A percentile compares a stretch with the other conserved stretches of the same genome.
phyloP scores from a whole-genome alignment of 1,140 invertebrate species.

The Drosophila sp. region DNA sequence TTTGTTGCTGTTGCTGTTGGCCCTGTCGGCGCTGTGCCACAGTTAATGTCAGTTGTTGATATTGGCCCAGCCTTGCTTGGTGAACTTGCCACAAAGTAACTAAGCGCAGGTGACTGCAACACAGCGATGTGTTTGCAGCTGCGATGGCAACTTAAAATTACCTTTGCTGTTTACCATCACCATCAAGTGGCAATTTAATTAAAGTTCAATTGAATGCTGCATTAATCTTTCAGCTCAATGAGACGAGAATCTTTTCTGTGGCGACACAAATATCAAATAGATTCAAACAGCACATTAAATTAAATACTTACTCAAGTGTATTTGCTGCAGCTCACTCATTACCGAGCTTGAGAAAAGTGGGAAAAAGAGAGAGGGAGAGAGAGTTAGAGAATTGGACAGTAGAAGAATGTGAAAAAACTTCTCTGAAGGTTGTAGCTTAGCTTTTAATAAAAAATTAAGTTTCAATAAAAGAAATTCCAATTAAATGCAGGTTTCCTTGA shows the following conservation, averaged over 20 bases:
- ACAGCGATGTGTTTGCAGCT: background rate
- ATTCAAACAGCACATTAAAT: constrained; percentile 24
- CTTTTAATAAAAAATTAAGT: background rate
- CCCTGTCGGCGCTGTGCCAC: constrained; percentile 29
- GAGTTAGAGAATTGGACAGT: no score
- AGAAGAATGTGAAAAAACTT: background rate
- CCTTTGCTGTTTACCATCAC: background rate
- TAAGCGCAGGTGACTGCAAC: constrained; percentile 18
- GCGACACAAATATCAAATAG: constrained; percentile 34
- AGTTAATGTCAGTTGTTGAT: constrained; percentile 45
- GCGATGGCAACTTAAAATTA: constrained; percentile 22
- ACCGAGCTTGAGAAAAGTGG: background rate
- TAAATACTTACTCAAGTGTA: constrained; percentile 19
- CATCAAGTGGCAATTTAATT: constrained; percentile 49
- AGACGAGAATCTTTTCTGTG: constrained; percentile 30
- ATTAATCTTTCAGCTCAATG: constrained; percentile 46
- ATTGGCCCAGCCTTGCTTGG: constrained; percentile 7
- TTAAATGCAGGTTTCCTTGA: background rate
- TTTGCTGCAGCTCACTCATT: background rate
- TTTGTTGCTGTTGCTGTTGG: constrained; percentile 8
- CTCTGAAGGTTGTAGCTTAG: background rate
- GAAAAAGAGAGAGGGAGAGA: background rate
- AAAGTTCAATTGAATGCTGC: constrained; percentile 44
- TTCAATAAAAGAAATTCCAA: constrained; percentile 3
- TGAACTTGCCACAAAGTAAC: constrained; percentile 8